phyloP scores from a whole-genome alignment of 2,113 vertebrate genomes.

The Xyliphius kryptos region DNA sequence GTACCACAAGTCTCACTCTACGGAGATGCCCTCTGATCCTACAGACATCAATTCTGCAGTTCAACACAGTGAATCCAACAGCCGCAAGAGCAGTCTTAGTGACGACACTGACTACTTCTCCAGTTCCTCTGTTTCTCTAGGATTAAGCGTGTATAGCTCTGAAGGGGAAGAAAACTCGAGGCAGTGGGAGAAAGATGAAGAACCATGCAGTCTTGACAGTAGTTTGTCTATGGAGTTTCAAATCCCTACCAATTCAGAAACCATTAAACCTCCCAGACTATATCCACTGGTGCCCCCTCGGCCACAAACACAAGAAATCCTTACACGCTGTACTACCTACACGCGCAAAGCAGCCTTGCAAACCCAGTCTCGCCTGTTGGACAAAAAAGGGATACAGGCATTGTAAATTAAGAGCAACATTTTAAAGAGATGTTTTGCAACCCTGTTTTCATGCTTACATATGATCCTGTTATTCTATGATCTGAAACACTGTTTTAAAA shows the following conservation, averaged over 20 bases:
- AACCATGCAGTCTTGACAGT: no score
- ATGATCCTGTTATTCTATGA: no score
- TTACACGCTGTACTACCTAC: constrained; percentile 71
- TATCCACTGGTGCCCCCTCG: constrained; percentile 65
- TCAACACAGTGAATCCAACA: neutral
- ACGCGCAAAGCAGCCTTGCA: constrained; percentile 67
- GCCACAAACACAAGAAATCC: constrained; percentile 69
- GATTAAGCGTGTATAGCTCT: constrained; percentile 23
- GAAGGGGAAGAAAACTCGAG: constrained; percentile 1
- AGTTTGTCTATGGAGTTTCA: constrained; percentile 23
- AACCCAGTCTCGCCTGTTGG: constrained; percentile 47
- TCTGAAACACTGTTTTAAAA: no score
- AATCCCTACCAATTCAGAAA: constrained; percentile 2
- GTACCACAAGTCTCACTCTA: constrained; percentile 50
- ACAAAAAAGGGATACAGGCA: no score
- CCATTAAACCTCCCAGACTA: neutral
- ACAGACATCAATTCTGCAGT: neutral
- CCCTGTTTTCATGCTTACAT: no score
- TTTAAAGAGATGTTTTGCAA: no score
- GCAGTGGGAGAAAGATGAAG: neutral
- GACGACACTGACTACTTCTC: constrained; percentile 42
- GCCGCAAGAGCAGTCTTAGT: constrained; percentile 36
- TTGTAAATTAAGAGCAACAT: no score
- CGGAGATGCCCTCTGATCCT: constrained; percentile 51
- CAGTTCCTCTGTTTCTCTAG: constrained; percentile 36